phyloP scores from a whole-genome alignment of 2,888 invertebrate genomes.

The Pterobdella sp. region DNA sequence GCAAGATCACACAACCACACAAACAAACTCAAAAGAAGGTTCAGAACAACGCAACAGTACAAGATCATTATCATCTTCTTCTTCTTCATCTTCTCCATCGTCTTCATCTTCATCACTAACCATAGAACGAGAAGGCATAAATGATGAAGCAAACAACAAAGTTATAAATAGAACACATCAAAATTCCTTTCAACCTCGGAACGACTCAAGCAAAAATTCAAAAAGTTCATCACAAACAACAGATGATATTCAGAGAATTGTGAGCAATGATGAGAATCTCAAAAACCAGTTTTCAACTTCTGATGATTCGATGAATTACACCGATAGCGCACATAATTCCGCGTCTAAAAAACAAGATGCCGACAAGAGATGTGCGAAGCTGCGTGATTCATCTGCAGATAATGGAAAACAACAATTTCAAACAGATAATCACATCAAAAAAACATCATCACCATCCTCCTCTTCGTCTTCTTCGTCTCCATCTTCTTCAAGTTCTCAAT shows the following conservation, averaged over 20 bases:
- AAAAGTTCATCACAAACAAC: neutral
- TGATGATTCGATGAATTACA: neutral
- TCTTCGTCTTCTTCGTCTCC: constrained; percentile 12
- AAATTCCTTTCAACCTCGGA: neutral
- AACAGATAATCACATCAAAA: neutral
- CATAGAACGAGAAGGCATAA: neutral
- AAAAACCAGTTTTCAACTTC: neutral
- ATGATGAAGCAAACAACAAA: neutral
- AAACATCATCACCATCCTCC: neutral
- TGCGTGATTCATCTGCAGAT: neutral
- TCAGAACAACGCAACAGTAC: neutral
- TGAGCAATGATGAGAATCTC: neutral
- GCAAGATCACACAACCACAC: neutral
- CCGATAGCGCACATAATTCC: too few relatives aligned
- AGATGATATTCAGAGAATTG: neutral
- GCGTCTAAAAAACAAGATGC: neutral
- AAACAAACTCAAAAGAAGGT: neutral
- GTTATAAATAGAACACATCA: neutral
- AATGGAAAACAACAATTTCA: neutral
- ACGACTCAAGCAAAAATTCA: neutral
- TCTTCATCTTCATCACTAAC: constrained; percentile 5
- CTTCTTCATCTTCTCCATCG: neutral
- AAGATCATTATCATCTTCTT: neutral
- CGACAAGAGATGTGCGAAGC: neutral
- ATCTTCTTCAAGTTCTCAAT: constrained; percentile 3